Conservation (phyloP, 1,140 invertebrate species). For the Sogatella furcifera region DNA sequence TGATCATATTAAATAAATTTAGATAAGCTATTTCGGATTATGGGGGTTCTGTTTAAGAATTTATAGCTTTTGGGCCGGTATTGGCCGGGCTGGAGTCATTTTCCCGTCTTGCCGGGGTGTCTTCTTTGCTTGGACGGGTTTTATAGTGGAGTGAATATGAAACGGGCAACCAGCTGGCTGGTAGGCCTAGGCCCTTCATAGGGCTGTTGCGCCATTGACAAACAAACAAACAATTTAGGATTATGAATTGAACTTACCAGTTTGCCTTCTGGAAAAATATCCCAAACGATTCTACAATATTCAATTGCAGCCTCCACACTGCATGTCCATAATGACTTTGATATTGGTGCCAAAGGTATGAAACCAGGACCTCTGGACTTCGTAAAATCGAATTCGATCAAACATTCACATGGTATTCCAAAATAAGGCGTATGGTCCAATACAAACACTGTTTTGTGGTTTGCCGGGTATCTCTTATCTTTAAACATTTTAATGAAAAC, state of each 20-base stretch:
- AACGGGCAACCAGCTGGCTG: too few species aligned
- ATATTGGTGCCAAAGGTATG: constrained; percentile 66
- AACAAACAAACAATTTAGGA: too few species aligned
- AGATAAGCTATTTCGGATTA: too few species aligned
- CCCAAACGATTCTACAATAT: constrained; percentile 93
- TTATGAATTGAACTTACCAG: constrained; percentile 43
- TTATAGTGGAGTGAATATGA: too few species aligned
- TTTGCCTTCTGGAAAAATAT: constrained; percentile 82
- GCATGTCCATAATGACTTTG: constrained; percentile 90
- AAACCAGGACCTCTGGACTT: constrained; percentile 55
- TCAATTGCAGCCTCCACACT: constrained; percentile 88
- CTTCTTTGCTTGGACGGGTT: too few species aligned
- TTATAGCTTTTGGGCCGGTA: too few species aligned
- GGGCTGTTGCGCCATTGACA: too few species aligned
- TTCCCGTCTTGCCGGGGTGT: too few species aligned
- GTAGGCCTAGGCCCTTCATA: too few species aligned
- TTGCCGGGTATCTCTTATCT: constrained; percentile 44
- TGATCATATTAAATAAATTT: too few species aligned
- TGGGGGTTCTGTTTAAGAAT: too few species aligned
- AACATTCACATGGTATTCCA: constrained; percentile 71
- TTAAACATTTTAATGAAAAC: not conserved
- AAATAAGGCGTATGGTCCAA: constrained; percentile 87
- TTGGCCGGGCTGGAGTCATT: too few species aligned
- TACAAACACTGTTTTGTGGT: constrained; percentile 92
- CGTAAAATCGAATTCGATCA: constrained; percentile 79